Evolutionary conservation across 30 jellyfish, hydroid and myxozoan species (phyloP).

Genomic region (Catostylus mosaicus): DNA sequence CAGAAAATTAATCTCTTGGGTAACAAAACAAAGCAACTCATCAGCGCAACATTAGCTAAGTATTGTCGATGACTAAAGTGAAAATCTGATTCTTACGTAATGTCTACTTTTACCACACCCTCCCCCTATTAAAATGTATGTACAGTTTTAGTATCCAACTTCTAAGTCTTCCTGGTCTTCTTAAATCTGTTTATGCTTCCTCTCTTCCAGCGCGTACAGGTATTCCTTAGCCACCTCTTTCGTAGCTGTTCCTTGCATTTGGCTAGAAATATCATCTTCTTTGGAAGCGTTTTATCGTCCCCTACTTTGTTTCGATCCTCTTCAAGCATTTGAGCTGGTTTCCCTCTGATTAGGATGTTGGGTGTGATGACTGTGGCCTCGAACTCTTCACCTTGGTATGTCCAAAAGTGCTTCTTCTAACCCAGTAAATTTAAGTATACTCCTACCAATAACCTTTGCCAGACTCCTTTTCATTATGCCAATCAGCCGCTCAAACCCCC

Average conservation of each 20-base stretch:
- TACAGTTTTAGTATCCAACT: too few species aligned
- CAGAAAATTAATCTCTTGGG: conserved; percentile 31
- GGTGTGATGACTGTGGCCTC: conserved; percentile 59
- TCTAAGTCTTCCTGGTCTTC: too few species aligned
- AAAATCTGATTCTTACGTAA: conserved; percentile 2
- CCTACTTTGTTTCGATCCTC: conserved; percentile 26
- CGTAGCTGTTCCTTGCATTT: conserved; percentile 41
- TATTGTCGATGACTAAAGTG: conserved; percentile 20
- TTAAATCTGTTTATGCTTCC: too few species aligned
- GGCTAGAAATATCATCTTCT: conserved; percentile 22
- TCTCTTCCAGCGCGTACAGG: too few species aligned
- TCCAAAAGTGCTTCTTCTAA: conserved; percentile 50
- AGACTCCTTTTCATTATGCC: conserved; percentile 44
- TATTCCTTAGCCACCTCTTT: too few species aligned
- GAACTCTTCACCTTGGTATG: conserved; percentile 66
- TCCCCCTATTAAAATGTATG: too few species aligned
- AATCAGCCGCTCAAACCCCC: conserved; percentile 37
- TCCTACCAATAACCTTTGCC: conserved; percentile 35
- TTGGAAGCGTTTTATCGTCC: conserved; percentile 22
- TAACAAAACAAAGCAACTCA: conserved; percentile 17
- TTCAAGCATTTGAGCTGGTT: conserved; percentile 55
- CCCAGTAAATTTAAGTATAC: conserved; percentile 18
- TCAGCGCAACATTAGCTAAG: conserved; percentile 17
- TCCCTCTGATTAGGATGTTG: conserved; percentile 48
- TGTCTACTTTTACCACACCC: conserved; percentile 44